Evolutionary conservation across 2,797 vertebrate species (phyloP), one percentile per base, ranked within the genome.

Genomic region (Myripristis jacobus): DNA sequence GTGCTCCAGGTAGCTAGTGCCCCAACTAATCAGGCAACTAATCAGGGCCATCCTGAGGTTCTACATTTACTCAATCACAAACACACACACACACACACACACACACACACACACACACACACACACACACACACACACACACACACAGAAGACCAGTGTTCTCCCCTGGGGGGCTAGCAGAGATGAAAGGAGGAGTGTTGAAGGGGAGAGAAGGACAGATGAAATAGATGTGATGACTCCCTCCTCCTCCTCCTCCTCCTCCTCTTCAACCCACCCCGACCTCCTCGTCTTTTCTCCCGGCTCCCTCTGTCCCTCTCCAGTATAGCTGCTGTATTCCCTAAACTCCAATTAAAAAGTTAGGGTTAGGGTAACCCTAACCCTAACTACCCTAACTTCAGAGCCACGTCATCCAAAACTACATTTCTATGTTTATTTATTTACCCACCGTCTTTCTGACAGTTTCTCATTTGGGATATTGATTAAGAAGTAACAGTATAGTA

Each of bases 181-280:
- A 92, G 91, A 93, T 93, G 88, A 94, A 94, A 94, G 92, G 81
- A 85, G 75, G 73, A 69, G 74, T 84, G 85, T 80, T 90, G 89
- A 89, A 81, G 85, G 82, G 77, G 78, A 67, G 59, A 71, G 64
- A 73, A 75, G 84, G 46, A 75, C 80, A 93, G 90, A 92, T 93
- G 87, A 92, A 91, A 92, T 77, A 81, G 87, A 84, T 82, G 85
- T 88, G 77, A 73, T 81, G 85, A 87, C 80, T 71, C 82, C 64
- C 58, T 43, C 12, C n/a, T 46, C 34, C 34, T 25, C 47, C 34
- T 36, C 46, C 22, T 55, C 56, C 36, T 12, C 38, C n/a, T n/a
- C n/a, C n/a, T n/a, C n/a, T n/a, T n/a, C n/a, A 7, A 21, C 11
- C 12, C 21, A n/a, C 19, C 57, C 41, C 7, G 16, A 25, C 25